phyloP scores from a whole-genome alignment of 2,113 vertebrate species.

The Hylia prasina region DNA sequence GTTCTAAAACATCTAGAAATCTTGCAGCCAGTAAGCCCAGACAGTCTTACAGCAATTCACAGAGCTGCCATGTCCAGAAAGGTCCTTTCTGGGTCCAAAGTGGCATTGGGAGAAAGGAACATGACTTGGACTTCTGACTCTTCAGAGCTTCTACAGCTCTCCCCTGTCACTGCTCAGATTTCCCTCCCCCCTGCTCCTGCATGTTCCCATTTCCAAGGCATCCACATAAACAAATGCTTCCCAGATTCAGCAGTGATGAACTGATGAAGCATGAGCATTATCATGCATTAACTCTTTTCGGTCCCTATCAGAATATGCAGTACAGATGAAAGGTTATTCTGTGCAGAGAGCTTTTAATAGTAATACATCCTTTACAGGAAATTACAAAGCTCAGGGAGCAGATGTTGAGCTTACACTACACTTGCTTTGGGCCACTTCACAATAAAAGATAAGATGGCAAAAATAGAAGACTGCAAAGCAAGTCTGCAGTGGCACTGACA shows the following conservation, averaged over 20 bases:
- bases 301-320: not conserved
- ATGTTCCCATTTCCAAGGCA: not conserved
- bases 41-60: not conserved
- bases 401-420: not conserved
- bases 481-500: not conserved
- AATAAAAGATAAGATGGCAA: not conserved
- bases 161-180: not conserved
- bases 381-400: not conserved
- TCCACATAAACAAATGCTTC: not conserved
- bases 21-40: not conserved
- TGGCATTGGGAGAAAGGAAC: not conserved
- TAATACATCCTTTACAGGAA: not conserved
- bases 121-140: not conserved
- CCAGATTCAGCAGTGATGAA: not conserved
- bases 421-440: not conserved
- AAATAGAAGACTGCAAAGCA: constrained; percentile 7
- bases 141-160: not conserved
- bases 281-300: not conserved
- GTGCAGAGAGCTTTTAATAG: not conserved
- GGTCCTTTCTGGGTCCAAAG: not conserved
- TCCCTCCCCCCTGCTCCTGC: accelerated
- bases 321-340: not conserved
- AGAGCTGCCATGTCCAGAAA: not conserved
- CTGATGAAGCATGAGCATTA: not conserved
- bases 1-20: not conserved